Evolutionary conservation across 2,888 invertebrate species (phyloP).

Genomic region (Nephrotoma guestfalica): DNA sequence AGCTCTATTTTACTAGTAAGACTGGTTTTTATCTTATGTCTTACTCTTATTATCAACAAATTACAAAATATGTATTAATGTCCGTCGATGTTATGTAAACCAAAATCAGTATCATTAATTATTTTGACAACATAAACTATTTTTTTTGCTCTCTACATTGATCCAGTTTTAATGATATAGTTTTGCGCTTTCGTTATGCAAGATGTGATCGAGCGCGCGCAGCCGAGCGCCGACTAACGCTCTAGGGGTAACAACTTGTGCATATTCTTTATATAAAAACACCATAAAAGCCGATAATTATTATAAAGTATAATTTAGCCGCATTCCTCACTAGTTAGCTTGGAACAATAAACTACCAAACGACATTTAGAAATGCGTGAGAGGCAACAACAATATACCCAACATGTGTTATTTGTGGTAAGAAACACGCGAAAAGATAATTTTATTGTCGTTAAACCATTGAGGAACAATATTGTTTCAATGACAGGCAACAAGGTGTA

Average conservation of each 20-base stretch:
- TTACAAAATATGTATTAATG: neutral
- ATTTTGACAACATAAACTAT: neutral
- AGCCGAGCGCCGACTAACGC: neutral
- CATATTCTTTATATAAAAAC: neutral
- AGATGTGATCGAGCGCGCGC: neutral
- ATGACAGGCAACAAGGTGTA: neutral
- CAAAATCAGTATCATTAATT: neutral
- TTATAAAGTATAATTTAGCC: neutral
- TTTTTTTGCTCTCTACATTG: neutral
- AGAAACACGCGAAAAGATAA: neutral
- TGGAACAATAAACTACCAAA: neutral
- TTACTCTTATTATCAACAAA: neutral
- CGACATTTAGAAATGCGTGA: neutral
- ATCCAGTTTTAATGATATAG: neutral
- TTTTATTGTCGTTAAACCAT: neutral
- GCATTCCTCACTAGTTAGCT: too few species aligned
- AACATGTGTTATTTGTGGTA: neutral
- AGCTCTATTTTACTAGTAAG: neutral
- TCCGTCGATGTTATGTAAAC: neutral
- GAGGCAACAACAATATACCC: neutral
- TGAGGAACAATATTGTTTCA: neutral
- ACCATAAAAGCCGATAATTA: neutral
- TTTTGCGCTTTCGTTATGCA: neutral
- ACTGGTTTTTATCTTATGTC: neutral
- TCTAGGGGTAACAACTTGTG: neutral